Evolutionary conservation across 2,113 vertebrate genomes (phyloP).

Genomic region (Dolichotis patagonum): DNA sequence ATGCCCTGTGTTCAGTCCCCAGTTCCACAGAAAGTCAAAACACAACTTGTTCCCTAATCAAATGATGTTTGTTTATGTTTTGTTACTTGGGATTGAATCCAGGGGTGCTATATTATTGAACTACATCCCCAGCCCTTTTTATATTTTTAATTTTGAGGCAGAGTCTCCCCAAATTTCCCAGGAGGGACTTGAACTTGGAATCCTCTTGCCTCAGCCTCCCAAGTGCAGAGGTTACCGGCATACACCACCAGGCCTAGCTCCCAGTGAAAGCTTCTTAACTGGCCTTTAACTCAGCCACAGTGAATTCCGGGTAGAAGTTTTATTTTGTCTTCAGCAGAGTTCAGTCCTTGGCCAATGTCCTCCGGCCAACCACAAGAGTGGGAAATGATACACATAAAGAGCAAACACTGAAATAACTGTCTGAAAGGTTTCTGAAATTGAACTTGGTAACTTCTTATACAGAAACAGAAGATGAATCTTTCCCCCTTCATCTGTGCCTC

Average conservation of each 20-base stretch:
- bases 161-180: background rate
- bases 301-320: slow-evolving; percentile 23
- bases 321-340: background rate
- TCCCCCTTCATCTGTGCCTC: background rate
- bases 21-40: background rate
- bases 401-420: background rate
- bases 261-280: slow-evolving; percentile 23
- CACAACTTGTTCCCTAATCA: background rate
- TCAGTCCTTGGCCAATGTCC: background rate
- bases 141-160: background rate
- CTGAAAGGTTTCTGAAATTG: slow-evolving; percentile 25
- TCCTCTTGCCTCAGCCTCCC: background rate
- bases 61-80: background rate
- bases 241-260: background rate
- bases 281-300: background rate
- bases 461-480: background rate
- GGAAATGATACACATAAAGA: background rate
- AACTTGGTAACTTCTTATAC: background rate
- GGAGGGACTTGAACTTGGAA: background rate
- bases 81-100: background rate
- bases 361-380: background rate
- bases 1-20: background rate
- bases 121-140: background rate
- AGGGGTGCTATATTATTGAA: background rate
- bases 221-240: too few species aligned